Conservation (phyloP, 2,888 invertebrate species). For the Lacanobia oleracea region DNA sequence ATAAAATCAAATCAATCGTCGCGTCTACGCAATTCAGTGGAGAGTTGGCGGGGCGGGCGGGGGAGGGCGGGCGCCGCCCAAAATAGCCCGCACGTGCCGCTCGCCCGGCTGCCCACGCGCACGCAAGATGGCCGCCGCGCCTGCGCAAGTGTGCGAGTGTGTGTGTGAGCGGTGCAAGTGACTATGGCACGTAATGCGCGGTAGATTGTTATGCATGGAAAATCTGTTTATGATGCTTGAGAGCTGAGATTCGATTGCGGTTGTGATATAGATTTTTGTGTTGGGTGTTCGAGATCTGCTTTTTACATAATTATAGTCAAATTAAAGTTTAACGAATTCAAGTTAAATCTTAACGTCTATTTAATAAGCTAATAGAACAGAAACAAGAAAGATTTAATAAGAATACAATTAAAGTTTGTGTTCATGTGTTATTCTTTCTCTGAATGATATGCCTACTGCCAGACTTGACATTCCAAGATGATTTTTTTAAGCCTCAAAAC, state of each 20-base stretch:
- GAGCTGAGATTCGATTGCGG: constrained; percentile 51
- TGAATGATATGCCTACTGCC: neutral
- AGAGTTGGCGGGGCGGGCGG: constrained; percentile 60
- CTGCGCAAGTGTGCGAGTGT: constrained; percentile 77
- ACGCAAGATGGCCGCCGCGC: constrained; percentile 86
- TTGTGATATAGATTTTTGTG: constrained; percentile 30
- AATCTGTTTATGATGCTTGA: constrained; percentile 63
- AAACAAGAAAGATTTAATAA: too few species aligned
- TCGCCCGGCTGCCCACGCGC: constrained; percentile 88
- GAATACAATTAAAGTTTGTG: neutral
- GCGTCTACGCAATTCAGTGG: constrained; percentile 72
- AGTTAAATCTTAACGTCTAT: neutral
- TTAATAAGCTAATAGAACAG: too few species aligned
- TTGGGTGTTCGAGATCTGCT: constrained; percentile 16
- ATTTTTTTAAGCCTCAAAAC: constrained; percentile 38
- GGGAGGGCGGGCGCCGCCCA: constrained; percentile 85
- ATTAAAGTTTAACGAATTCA: too few species aligned
- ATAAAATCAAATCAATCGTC: constrained; percentile 70
- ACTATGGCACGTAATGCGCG: constrained; percentile 67
- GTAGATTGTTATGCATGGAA: constrained; percentile 67
- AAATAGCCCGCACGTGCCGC: constrained; percentile 90
- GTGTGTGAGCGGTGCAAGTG: constrained; percentile 77
- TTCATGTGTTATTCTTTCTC: neutral
- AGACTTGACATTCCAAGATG: constrained; percentile 29
- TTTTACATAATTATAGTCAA: neutral